phyloP scores from a whole-genome alignment of 2,797 vertebrate genomes.

The Paedocypris micromegethes region DNA sequence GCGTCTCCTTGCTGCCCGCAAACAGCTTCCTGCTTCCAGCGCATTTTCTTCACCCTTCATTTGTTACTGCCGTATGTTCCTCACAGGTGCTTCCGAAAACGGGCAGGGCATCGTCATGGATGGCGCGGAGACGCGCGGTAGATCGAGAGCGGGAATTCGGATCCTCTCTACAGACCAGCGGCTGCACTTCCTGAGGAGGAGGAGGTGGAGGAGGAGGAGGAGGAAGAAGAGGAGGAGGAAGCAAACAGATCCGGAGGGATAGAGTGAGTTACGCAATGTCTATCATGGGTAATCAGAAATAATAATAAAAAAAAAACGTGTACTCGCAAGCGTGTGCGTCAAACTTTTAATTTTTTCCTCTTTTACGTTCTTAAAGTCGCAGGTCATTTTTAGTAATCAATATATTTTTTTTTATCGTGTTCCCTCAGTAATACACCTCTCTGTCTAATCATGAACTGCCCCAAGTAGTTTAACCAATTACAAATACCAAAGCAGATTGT shows the following conservation, averaged over 20 bases:
- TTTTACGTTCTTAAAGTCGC: background rate
- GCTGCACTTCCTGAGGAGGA: conserved; percentile 33
- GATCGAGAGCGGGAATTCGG: conserved; percentile 19
- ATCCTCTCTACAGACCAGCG: conserved; percentile 48
- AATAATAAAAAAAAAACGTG: background rate
- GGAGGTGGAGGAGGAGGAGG: conserved; percentile 31
- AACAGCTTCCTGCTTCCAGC: conserved; percentile 70
- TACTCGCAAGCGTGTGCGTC: background rate
- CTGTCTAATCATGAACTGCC: no score
- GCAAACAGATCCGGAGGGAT: conserved; percentile 46
- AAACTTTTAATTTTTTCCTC: conserved; percentile 2
- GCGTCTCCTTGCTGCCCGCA: conserved; percentile 41
- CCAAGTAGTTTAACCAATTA: no score
- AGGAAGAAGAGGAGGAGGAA: conserved; percentile 33
- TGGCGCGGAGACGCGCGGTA: conserved; percentile 62
- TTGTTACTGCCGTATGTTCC: conserved; percentile 55
- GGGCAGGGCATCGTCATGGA: conserved; percentile 64
- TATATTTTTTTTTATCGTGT: no score
- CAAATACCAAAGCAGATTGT: no score
- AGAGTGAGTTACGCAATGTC: conserved; percentile 66
- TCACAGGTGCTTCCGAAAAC: conserved; percentile 61
- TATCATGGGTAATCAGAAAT: conserved; percentile 57
- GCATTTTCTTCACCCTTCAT: conserved; percentile 64
- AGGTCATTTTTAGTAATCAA: background rate
- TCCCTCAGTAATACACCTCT: no score